Percentiles rank a stretch among this genome's conserved stretches.
Evolutionary conservation across 1,140 invertebrate species (phyloP).

Genomic region (Drosophila ercepeae): DNA sequence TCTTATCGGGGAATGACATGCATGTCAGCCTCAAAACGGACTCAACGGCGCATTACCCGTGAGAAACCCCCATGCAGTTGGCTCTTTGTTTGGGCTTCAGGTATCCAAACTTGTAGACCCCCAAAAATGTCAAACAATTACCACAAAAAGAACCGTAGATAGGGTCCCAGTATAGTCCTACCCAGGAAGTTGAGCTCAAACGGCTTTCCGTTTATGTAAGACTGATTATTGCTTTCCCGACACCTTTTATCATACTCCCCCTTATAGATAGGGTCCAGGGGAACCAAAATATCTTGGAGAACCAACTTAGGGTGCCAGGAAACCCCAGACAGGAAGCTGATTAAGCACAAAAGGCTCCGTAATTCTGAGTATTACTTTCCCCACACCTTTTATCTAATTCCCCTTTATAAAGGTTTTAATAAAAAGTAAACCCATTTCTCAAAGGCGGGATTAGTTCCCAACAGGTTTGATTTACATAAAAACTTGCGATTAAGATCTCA

Average conservation of each 20-base stretch:
- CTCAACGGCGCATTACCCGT: slow-evolving; percentile 65
- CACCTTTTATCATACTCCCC: no score
- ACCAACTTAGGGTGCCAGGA: background rate
- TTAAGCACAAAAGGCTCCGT: no score
- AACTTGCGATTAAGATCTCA: slow-evolving; percentile 14
- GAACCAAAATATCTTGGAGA: no score
- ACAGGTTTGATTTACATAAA: slow-evolving; percentile 11
- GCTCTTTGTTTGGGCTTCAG: slow-evolving; percentile 10
- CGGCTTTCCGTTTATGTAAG: no score
- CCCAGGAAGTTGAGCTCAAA: no score
- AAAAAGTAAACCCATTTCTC: slow-evolving; percentile 15
- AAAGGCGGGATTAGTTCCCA: slow-evolving; percentile 11
- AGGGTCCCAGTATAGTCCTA: no score
- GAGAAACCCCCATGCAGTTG: slow-evolving; percentile 15
- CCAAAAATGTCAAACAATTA: no score
- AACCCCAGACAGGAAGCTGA: background rate
- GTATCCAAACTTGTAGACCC: background rate
- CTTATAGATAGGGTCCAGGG: no score
- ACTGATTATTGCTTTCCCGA: no score
- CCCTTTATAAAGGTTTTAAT: background rate
- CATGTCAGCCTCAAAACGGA: slow-evolving; percentile 58
- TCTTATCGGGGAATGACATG: slow-evolving; percentile 53
- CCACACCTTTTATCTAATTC: slow-evolving; percentile 21
- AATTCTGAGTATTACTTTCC: no score
- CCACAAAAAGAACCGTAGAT: no score